Conservation (phyloP, 2,797 vertebrate genomes). For the Hirundo rustica region DNA sequence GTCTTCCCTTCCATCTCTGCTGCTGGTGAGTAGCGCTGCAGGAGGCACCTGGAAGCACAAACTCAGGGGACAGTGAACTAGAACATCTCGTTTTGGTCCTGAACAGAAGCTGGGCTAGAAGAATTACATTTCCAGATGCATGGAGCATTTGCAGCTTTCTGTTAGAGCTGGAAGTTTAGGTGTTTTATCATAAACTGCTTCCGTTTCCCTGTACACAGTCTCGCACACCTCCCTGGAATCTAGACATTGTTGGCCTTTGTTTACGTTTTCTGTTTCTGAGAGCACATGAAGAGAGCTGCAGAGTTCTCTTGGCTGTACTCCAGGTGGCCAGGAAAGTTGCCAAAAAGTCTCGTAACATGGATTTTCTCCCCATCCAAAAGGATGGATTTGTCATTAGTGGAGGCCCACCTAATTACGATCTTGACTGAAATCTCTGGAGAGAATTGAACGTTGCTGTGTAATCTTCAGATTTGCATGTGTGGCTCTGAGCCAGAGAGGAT, state of each 20-base stretch:
- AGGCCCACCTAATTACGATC: constrained; percentile 37
- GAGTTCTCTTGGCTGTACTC: constrained; percentile 14
- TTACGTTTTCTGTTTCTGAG: background rate
- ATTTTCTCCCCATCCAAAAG: constrained; percentile 18
- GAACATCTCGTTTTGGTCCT: background rate
- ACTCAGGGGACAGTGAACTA: background rate
- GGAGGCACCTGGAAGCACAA: background rate
- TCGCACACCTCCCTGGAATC: background rate
- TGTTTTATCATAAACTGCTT: background rate
- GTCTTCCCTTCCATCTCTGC: background rate
- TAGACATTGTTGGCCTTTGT: background rate
- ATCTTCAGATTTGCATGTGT: constrained; percentile 36
- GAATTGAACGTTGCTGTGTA: background rate
- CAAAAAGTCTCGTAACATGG: constrained; percentile 22
- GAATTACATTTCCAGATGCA: background rate
- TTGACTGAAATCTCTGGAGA: constrained; percentile 36
- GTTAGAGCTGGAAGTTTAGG: background rate
- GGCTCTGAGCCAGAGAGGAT: constrained; percentile 32
- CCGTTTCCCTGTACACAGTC: background rate
- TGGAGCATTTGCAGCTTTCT: background rate
- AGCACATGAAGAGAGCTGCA: background rate
- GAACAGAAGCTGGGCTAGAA: background rate
- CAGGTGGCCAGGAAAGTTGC: constrained; percentile 31
- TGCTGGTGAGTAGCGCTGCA: background rate
- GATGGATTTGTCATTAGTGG: constrained; percentile 51